phyloP scores from a whole-genome alignment of 2,888 invertebrate genomes.

The Imbricaverruca yamaguchii region DNA sequence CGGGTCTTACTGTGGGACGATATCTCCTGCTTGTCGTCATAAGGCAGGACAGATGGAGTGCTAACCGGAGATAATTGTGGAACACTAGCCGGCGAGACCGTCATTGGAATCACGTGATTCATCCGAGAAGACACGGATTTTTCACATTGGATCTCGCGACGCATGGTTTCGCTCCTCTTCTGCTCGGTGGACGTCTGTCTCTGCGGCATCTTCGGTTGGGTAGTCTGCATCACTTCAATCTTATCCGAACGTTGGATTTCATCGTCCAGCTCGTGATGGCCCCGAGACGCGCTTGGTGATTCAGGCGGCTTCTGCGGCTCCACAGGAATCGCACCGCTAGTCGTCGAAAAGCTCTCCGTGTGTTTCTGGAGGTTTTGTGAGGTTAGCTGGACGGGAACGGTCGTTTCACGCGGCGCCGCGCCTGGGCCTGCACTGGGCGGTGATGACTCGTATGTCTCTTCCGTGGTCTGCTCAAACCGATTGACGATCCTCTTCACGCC shows the following conservation, averaged over 20 bases:
- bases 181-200: too few relatives aligned
- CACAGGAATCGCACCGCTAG: not conserved
- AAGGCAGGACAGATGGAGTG: too few relatives aligned
- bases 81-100: too few relatives aligned
- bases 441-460: not conserved
- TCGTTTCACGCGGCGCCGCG: not conserved
- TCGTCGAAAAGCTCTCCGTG: not conserved
- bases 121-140: too few relatives aligned
- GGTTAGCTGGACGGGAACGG: not conserved
- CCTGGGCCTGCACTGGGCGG: too few relatives aligned
- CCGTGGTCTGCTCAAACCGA: not conserved
- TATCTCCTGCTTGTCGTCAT: too few relatives aligned
- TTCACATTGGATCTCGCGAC: too few relatives aligned
- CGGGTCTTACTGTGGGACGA: too few relatives aligned
- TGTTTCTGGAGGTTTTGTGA: not conserved
- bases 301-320: not conserved
- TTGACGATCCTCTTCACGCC: not conserved
- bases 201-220: not conserved
- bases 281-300: not conserved
- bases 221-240: not conserved
- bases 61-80: too few relatives aligned
- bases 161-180: too few relatives aligned
- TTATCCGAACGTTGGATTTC: not conserved
- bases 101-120: too few relatives aligned
- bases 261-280: not conserved